Evolutionary conservation across 2,888 invertebrate genomes (phyloP), one percentile per base, ranked within the genome.

Genomic region (Ectropis crepuscularia): DNA sequence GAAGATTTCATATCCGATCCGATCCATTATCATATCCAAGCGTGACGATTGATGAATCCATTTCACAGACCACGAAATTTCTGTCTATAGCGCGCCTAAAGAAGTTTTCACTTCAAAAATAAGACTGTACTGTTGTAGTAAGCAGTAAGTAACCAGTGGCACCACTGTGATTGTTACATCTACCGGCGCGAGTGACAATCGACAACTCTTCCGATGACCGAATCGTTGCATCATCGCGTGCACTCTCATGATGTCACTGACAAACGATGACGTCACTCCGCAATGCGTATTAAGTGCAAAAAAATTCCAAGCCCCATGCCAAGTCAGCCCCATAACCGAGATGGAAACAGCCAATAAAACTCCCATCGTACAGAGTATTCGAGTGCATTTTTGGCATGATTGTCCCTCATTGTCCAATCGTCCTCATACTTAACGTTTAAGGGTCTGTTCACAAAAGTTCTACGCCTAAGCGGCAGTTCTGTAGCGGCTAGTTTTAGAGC

Each of bases 371-470:
- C 77, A 65, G 57, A 58, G 63, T 81, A 79, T 78, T 77, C 72
- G 77, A 74, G 73, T 75, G 75, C 76, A 72, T 73, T 81, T 82
- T 85, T 83, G 85, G 82, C 83, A 81, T 79, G 77, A 83, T 80
- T 77, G 80, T 77, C 73, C 51, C 57, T 38, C 37, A 38, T 73
- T 63, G 68, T 70, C 65, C 70, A 67, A 68, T 69, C 68, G 69
- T 70, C 65, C 69, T 73, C 67, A 63, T 69, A 66, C 65, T 69
- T 66, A 67, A 61, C 50, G 51, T 63, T 67, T 62, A 28, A 28
- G 4, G 16, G 16, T 28, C 16, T 28, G 16, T 28, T 28, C 16
- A 28, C 16, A 28, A 1, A 28, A 28, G 16, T 28, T 28, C 16
- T 28, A 28, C 16, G 16, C 16, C 16, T 4, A 28, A 28, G 2